phyloP scores from a whole-genome alignment of 2,113 vertebrate species.

The Reinhardtius hippoglossoides region DNA sequence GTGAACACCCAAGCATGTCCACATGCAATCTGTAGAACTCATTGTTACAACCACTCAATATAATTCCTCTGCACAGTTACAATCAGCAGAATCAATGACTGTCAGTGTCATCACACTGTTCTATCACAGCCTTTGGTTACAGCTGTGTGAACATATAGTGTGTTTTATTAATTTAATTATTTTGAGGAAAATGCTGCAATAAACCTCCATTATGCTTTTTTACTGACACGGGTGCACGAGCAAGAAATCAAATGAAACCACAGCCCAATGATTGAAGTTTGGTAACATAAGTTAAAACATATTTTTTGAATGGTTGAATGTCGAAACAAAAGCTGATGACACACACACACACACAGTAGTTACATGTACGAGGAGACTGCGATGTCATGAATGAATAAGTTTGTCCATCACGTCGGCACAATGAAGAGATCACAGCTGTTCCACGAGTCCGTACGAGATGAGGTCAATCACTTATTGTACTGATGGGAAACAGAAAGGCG shows the following conservation, averaged over 20 bases:
- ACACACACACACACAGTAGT: constrained; percentile 32
- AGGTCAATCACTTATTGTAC: constrained; percentile 72
- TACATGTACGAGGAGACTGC: background rate
- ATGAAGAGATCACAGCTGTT: constrained; percentile 59
- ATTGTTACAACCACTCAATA: constrained; percentile 8
- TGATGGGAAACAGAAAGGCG: constrained; percentile 58
- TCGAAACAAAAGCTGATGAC: constrained; percentile 14
- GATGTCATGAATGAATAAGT: background rate
- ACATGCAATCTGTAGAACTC: background rate
- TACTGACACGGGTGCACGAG: too few species aligned
- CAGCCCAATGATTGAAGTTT: constrained; percentile 22
- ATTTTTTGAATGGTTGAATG: constrained; percentile 32
- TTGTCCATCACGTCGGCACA: constrained; percentile 30
- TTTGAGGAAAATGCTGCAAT: too few species aligned
- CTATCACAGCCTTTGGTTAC: too few species aligned
- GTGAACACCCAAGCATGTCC: background rate
- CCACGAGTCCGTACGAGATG: constrained; percentile 49
- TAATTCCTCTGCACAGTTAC: constrained; percentile 9
- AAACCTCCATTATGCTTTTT: too few species aligned
- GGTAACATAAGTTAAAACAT: constrained; percentile 12
- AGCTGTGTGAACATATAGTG: too few species aligned
- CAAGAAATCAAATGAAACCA: constrained; percentile 3
- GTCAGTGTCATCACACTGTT: background rate
- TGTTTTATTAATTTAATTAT: too few species aligned
- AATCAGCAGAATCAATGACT: constrained; percentile 47